Evolutionary conservation across 2,888 invertebrate genomes (phyloP).

Genomic region (Xestia ashworthii): DNA sequence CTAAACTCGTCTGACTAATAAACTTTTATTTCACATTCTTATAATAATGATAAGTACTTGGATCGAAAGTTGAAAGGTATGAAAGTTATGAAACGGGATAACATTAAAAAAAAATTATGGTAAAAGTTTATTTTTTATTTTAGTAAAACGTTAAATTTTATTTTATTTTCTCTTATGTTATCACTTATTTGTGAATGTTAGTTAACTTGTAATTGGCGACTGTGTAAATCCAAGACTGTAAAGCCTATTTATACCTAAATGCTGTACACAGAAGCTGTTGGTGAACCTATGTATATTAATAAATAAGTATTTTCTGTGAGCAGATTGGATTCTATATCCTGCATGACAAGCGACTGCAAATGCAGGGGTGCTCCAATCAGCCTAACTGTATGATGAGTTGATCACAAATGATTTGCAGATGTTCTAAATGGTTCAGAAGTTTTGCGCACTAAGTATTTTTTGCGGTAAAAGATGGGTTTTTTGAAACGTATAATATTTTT

Average conservation of each 20-base stretch:
- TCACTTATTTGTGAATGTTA: too few relatives aligned
- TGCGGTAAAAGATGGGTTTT: background rate
- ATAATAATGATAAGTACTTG: constrained; percentile 28
- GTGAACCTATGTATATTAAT: too few relatives aligned
- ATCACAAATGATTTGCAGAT: constrained; percentile 11
- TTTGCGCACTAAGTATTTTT: background rate
- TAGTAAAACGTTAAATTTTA: too few relatives aligned
- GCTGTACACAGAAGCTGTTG: too few relatives aligned
- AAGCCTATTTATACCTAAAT: too few relatives aligned
- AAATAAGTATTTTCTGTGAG: constrained; percentile 7
- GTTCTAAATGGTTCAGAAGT: background rate
- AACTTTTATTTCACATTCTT: constrained; percentile 44
- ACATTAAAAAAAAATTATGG: constrained; percentile 16
- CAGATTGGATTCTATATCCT: constrained; percentile 29
- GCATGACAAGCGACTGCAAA: constrained; percentile 23
- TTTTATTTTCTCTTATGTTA: too few relatives aligned
- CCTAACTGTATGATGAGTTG: constrained; percentile 24
- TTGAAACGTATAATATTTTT: too few relatives aligned
- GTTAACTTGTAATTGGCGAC: too few relatives aligned
- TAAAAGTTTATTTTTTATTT: background rate
- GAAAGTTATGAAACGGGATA: background rate
- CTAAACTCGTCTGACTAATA: constrained; percentile 44
- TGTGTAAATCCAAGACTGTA: too few relatives aligned
- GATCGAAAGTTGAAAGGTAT: constrained; percentile 21
- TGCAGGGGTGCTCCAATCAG: constrained; percentile 25